Base-by-base conservation (phyloP, 2,797 vertebrate genomes). In the Corythornis leucogaster region DNA sequence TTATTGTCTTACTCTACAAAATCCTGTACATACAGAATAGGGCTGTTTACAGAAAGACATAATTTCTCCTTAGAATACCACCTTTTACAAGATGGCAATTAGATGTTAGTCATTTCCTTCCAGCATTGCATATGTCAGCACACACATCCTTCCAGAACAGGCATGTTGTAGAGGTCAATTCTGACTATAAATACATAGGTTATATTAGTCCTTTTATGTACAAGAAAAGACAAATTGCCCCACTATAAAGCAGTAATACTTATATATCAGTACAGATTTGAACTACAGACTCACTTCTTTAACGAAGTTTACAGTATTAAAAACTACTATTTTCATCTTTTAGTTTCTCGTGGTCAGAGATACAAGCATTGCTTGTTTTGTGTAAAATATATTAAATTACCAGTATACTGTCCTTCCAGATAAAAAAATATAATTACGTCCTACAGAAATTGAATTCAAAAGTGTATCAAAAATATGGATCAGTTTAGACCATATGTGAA, bases 251-350 rank as follows among this genome's bases (percentile, higher is more conserved):
- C 61, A 95, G 58, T 40, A 81, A 45, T 81, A 93, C 75, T 91
- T 94, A 20, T 18, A 76, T 76, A 88, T 92, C 51, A 66, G 85
- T 93, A 96, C 59, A 96, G 77, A 94, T 71, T 90, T 87, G 81
- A 87, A 95, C 75, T 69, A 93, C 51, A 85, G 61, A 89, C 86
- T 33, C 74, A 97, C 97, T 98, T 97, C 97, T 98, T 97, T 67
- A 97, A 97, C 74, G 74, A 98, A 98, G 96, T 80, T 95, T 93
- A 91, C 63, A 90, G 75, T 91, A 90, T 95, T 93, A 93, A 96
- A 95, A 95, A 96, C 51, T 66, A 38, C 45, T 70, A 83, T 93
- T 87, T 91, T 55, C 3, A 79, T 43, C 16, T 81, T 87, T 59
- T 50, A 66, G 55, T 80, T 91, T 92, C 42, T 68, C 61, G 54